These are phyloP conservation scores for Hephaestus fuliginosus DNA, from an alignment of 2,797 vertebrate species.

Conservation along the genomic window DNA sequence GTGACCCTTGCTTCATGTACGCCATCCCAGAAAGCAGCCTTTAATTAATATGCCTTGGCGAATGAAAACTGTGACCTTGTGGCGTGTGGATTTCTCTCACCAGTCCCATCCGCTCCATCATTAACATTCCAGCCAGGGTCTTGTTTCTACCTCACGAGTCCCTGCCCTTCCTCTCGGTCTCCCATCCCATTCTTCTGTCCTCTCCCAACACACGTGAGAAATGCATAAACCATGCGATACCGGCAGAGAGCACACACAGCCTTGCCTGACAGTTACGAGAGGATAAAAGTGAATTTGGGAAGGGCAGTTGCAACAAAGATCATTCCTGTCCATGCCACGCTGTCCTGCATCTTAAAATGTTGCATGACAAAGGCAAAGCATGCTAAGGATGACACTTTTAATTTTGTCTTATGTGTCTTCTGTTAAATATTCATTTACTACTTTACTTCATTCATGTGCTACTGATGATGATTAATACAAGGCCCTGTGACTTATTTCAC, in stretches of 20 bases:
- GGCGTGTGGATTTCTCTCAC: constrained; percentile 71
- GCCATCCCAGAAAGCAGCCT: constrained; percentile 52
- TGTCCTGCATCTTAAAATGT: constrained; percentile 27
- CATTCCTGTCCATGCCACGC: neutral
- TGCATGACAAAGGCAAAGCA: neutral
- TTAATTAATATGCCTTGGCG: constrained; percentile 69
- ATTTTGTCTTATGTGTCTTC: neutral
- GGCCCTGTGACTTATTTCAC: neutral
- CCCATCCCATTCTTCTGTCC: constrained; percentile 44
- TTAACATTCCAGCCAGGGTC: constrained; percentile 67
- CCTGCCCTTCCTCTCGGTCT: constrained; percentile 31
- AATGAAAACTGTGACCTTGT: constrained; percentile 82
- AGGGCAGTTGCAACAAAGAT: constrained; percentile 39
- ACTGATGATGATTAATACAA: neutral
- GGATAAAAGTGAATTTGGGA: constrained; percentile 66
- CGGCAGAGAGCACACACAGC: constrained; percentile 34
- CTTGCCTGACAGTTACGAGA: constrained; percentile 46
- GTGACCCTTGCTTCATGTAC: constrained; percentile 55
- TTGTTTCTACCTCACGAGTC: constrained; percentile 40
- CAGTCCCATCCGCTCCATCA: constrained; percentile 72
- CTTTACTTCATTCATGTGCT: neutral
- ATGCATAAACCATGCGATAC: constrained; percentile 64
- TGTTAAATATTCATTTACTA: neutral
- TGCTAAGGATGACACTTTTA: neutral
- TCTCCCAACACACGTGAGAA: constrained; percentile 50